A percentile compares a stretch with the other conserved stretches of the same genome.
Conservation (phyloP, 35 echinoderm and acorn worm species). For the Ophiothrix spiculata region DNA sequence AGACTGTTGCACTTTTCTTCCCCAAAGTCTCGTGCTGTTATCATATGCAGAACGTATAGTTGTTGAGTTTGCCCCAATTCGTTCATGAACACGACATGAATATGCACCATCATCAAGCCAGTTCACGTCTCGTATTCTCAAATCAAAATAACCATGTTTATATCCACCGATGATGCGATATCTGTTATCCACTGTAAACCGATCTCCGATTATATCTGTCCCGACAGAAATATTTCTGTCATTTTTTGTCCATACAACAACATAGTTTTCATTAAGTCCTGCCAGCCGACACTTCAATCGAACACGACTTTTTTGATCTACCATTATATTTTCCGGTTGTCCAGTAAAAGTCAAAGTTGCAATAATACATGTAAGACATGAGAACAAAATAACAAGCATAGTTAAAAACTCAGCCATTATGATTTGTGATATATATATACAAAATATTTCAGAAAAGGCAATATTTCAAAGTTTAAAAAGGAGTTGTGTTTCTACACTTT, state of each 20-base stretch:
- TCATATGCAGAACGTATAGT: not conserved
- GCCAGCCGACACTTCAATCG: slow-evolving; percentile 22
- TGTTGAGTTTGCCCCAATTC: not conserved
- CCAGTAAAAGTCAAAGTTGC: slow-evolving; percentile 19
- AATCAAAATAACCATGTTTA: slow-evolving; percentile 19
- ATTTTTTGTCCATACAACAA: slow-evolving; percentile 52
- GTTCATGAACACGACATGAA: slow-evolving; percentile 24
- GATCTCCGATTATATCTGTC: slow-evolving; percentile 13
- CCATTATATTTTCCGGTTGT: slow-evolving; percentile 34
- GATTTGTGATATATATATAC: not conserved
- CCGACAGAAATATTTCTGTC: slow-evolving; percentile 7
- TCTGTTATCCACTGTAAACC: slow-evolving; percentile 13
- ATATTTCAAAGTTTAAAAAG: not conserved
- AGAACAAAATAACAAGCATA: not conserved
- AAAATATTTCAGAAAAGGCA: not conserved
- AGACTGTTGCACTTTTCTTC: slow-evolving; percentile 3
- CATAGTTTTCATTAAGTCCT: slow-evolving; percentile 24
- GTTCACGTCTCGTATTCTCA: slow-evolving; percentile 11
- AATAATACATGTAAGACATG: not conserved
- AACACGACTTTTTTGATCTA: slow-evolving; percentile 34
- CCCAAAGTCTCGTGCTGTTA: not conserved
- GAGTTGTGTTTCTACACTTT: not conserved
- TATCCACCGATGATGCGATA: slow-evolving; percentile 29
- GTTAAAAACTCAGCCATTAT: not conserved
- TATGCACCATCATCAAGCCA: slow-evolving; percentile 31